Base-by-base conservation (phyloP, 2,113 vertebrate species). In the Ochotona princeps region DNA sequence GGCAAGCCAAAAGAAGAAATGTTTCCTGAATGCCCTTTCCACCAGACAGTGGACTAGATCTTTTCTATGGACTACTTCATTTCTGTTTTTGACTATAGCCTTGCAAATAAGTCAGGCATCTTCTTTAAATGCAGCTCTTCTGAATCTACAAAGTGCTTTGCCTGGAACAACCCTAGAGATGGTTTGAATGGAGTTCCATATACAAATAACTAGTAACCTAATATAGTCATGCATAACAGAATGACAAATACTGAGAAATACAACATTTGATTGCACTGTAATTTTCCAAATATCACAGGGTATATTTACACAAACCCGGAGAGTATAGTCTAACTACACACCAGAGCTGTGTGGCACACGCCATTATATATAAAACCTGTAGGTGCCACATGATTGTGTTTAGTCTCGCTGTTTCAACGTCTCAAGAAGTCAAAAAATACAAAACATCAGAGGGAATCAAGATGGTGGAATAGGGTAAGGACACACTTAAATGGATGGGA, bases 131-230 rank as follows among this genome's bases (percentile, higher is more conserved):
- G 5, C 35, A 54, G 30, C n/a, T 75, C 73, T 82, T 60, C 73
- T 69, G 60, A 72, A 65, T 51, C 14, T 8, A 72, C 54, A 75
- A 60, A 2, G 12, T 73, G 38, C 18, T 67, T 83, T 63, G 21
- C 30, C 72, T 23, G 63, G 47, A 66, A 7, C 26, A 28, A 49
- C 9, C 2, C n/a, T n/a, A 20, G 17, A n/a, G 54, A 49, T 35
- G 57, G 30, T 80, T 93, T 44, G 47, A 79, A 87, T 79, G 57
- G 35, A 88, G 38, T 74, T 95, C 81, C n/a, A 84, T 35, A 23
- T 23, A 67, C 35, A 67, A n/a, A 69, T 44, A 44, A 54, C 28
- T n/a, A 61, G 15, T 54, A 63, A 21, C 65, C 28, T 26, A 76
- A 49, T 54, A 47, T 32, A 63, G 74, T 7, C 54, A 20, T 57